Percentiles rank a stretch among this genome's conserved stretches.
Evolutionary conservation across 2,797 vertebrate species (phyloP).

Genomic region (Sarcophilus harrisii): DNA sequence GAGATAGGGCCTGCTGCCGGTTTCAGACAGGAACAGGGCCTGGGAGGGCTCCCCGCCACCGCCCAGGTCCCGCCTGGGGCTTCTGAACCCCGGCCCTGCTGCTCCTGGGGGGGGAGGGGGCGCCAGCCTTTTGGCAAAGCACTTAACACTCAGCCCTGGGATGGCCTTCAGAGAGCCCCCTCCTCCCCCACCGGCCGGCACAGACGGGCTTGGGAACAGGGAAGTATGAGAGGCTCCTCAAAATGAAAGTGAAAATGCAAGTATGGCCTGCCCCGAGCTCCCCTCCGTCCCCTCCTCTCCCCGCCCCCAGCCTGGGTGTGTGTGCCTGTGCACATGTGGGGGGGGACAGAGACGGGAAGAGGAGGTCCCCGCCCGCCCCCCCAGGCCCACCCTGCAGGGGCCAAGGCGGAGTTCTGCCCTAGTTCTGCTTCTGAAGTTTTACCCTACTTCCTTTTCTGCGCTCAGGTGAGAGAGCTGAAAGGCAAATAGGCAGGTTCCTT

Average conservation of each 20-base stretch:
- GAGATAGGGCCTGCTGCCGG: slow-evolving; percentile 14
- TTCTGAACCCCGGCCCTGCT: too few species aligned
- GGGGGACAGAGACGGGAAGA: background rate
- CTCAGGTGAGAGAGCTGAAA: background rate
- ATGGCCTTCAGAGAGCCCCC: background rate
- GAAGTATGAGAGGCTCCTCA: background rate
- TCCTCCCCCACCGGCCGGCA: background rate
- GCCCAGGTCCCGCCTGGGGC: background rate
- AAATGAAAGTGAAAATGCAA: slow-evolving; percentile 9
- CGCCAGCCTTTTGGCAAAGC: too few species aligned
- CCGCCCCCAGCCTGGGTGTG: background rate
- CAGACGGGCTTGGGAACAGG: background rate
- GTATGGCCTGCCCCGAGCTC: background rate
- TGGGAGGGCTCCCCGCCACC: background rate
- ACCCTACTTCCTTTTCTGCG: background rate
- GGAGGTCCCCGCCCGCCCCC: background rate
- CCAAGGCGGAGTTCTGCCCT: background rate
- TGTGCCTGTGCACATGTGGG: background rate
- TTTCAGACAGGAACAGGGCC: slow-evolving; percentile 15
- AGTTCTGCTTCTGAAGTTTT: background rate
- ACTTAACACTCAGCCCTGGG: background rate
- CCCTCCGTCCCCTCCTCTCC: background rate
- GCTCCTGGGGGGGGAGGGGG: too few species aligned
- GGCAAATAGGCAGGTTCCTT: background rate
- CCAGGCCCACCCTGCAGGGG: background rate